Evolutionary conservation across 2,113 vertebrate genomes (phyloP).

Genomic region (Eidolon helvum): DNA sequence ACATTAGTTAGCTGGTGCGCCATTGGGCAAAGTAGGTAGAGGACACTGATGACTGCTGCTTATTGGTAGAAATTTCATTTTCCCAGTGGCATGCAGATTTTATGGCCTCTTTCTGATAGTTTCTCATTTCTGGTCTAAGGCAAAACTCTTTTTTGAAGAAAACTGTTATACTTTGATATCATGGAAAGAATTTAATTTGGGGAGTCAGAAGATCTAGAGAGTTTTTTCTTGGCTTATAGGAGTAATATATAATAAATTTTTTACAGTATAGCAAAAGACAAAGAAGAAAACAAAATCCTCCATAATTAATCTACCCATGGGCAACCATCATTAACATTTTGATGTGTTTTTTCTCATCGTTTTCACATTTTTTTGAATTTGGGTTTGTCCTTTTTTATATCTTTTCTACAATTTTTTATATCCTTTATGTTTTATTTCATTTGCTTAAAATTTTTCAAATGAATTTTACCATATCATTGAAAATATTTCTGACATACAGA

Average conservation of each 20-base stretch:
- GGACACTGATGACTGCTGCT: not conserved
- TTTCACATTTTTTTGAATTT: constrained; percentile 31
- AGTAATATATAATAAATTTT: not conserved
- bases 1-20: not conserved
- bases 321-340: not conserved
- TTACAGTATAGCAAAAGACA: not conserved
- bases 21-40: not conserved
- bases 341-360: not conserved
- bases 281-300: constrained; percentile 22
- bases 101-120: not conserved
- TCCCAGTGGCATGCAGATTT: not conserved
- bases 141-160: constrained; percentile 23
- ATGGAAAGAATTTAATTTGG: not conserved
- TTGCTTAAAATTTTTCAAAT: constrained; percentile 58
- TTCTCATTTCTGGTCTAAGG: constrained; percentile 28
- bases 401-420: not conserved
- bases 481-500: constrained; percentile 56
- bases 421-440: constrained; percentile 47
- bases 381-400: not conserved
- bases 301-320: not conserved
- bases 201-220: not conserved
- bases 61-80: constrained; percentile 39
- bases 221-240: not conserved
- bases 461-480: constrained; percentile 45
- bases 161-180: not conserved